These are phyloP conservation scores for Cerastis rubricosa DNA, from an alignment of 2,888 invertebrate genomes.

Conservation along the genomic window DNA sequence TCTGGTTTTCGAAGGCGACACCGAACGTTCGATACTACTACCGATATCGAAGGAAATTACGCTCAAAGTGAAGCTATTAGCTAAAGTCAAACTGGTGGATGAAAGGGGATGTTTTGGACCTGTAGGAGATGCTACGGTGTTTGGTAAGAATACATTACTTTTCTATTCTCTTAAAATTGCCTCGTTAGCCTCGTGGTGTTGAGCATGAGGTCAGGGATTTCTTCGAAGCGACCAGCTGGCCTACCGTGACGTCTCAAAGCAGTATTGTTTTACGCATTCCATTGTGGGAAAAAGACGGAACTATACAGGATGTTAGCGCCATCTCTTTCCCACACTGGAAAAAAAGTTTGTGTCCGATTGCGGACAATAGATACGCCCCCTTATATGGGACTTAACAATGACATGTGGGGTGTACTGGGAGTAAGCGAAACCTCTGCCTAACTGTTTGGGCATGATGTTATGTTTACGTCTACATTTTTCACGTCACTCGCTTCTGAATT, in stretches of 20 bases:
- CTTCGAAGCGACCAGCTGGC: no score
- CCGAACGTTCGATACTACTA: slow-evolving; percentile 73
- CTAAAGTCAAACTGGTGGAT: slow-evolving; percentile 82
- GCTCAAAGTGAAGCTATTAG: slow-evolving; percentile 76
- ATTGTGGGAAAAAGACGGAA: no score
- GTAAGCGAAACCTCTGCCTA: background rate
- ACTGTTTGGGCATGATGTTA: background rate
- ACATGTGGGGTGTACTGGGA: background rate
- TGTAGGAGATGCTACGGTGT: slow-evolving; percentile 83
- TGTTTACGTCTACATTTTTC: background rate
- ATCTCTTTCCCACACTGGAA: no score
- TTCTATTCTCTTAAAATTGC: background rate
- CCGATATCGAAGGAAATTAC: slow-evolving; percentile 44
- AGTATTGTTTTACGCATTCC: no score
- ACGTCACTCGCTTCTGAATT: background rate
- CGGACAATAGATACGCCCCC: background rate
- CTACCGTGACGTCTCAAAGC: no score
- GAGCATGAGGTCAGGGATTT: background rate
- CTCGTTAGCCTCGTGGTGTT: background rate
- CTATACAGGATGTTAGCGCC: no score
- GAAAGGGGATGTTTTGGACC: slow-evolving; percentile 83
- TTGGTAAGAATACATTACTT: slow-evolving; percentile 71
- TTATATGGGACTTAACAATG: background rate
- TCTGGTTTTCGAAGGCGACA: slow-evolving; percentile 75
- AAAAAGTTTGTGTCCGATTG: no score